Evolutionary conservation across 2,797 vertebrate genomes (phyloP).

Genomic region (Neosilurus mollespiculum): DNA sequence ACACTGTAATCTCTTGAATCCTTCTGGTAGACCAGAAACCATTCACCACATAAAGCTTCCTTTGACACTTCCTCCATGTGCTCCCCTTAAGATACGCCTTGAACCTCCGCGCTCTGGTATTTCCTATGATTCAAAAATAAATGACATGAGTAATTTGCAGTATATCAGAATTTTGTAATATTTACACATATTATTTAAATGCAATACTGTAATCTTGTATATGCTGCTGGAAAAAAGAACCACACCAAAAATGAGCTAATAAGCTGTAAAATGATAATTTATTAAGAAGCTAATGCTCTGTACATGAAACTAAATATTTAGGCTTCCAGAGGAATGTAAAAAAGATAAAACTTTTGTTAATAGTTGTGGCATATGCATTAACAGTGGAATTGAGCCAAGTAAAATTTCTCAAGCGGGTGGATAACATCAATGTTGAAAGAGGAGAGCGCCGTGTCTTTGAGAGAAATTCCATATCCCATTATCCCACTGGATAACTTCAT

Average conservation of each 20-base stretch:
- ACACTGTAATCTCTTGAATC: constrained; percentile 40
- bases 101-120: constrained; percentile 8
- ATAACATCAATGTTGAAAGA: not conserved
- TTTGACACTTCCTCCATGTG: constrained; percentile 38
- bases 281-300: not conserved
- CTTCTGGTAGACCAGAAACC: constrained; percentile 43
- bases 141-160: not conserved
- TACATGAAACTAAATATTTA: constrained; percentile 20
- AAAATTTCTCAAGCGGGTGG: constrained; percentile 1
- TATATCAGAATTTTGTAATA: not conserved
- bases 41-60: constrained; percentile 25
- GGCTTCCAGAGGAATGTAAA: not conserved
- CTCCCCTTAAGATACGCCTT: not conserved
- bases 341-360: not conserved
- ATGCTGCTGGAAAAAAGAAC: too few species aligned
- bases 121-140: constrained; percentile 9
- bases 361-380: constrained; percentile 6
- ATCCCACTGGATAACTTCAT: constrained; percentile 21
- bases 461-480: constrained; percentile 16
- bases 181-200: not conserved
- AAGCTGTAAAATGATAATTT: not conserved
- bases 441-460: not conserved
- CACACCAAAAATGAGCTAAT: not conserved
- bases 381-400: constrained; percentile 12
- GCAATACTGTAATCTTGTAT: not conserved